phyloP scores from a whole-genome alignment of 2,888 invertebrate species.

The Tiliacea citrago region DNA sequence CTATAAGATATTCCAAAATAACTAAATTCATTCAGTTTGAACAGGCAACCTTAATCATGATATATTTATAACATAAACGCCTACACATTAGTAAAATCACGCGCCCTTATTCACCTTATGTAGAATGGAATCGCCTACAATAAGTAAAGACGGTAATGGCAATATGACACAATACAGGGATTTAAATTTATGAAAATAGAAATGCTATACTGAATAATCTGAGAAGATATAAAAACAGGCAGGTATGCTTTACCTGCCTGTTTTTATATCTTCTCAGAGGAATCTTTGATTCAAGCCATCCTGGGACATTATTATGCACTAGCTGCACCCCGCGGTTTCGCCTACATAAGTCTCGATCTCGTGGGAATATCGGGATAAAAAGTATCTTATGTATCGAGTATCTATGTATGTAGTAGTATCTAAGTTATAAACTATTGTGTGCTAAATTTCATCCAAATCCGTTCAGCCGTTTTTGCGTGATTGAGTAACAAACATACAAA shows the following conservation, averaged over 20 bases:
- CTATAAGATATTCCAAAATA: constrained; percentile 26
- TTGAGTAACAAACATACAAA: too few relatives aligned
- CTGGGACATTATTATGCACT: neutral
- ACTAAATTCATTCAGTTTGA: constrained; percentile 15
- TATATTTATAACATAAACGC: constrained; percentile 46
- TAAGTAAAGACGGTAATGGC: neutral
- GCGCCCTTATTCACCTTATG: constrained; percentile 67
- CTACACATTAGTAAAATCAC: constrained; percentile 59
- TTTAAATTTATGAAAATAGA: neutral
- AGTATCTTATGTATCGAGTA: too few relatives aligned
- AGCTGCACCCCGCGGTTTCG: too few relatives aligned
- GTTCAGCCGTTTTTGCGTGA: too few relatives aligned
- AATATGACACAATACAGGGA: neutral
- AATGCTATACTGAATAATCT: neutral
- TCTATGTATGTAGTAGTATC: too few relatives aligned
- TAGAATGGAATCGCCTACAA: constrained; percentile 57
- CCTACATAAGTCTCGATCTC: too few relatives aligned
- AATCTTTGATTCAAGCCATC: constrained; percentile 15
- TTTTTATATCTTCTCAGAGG: too few relatives aligned
- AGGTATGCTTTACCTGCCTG: too few relatives aligned
- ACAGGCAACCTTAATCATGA: constrained; percentile 25
- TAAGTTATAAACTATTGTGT: too few relatives aligned
- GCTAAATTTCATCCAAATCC: too few relatives aligned
- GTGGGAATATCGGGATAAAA: too few relatives aligned
- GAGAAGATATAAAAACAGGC: neutral